Percentiles rank a stretch among this genome's conserved stretches.
Conservation (phyloP, 2,888 invertebrate genomes). For the Tachina lurida region DNA sequence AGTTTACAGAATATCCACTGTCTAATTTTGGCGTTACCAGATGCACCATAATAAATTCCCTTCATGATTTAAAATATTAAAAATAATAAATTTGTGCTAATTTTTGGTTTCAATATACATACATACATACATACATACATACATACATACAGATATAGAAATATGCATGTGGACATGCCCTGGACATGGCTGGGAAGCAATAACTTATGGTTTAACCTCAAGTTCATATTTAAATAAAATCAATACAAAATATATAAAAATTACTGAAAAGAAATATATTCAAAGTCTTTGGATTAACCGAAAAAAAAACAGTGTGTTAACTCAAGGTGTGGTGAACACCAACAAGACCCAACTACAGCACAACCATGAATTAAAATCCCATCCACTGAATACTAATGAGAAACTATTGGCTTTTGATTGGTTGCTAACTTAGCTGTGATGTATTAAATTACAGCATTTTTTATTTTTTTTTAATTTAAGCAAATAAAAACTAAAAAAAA, state of each 20-base stretch:
- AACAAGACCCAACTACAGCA: conserved; percentile 11
- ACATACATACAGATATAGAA: too few species aligned
- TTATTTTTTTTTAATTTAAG: conserved; percentile 40
- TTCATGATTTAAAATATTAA: not conserved
- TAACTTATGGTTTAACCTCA: conserved; percentile 24
- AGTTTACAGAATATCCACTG: too few species aligned
- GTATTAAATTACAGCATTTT: conserved; percentile 2
- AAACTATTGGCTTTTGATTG: conserved; percentile 37
- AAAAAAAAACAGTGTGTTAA: conserved; percentile 24
- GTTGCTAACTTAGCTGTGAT: conserved; percentile 22
- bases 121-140: too few species aligned
- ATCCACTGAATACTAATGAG: conserved; percentile 58
- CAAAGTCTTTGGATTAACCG: not conserved
- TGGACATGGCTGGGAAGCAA: not conserved
- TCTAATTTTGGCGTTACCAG: too few species aligned
- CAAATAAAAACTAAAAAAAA: conserved; percentile 49
- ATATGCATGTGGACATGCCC: too few species aligned
- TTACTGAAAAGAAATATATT: not conserved
- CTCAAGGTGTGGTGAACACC: conserved; percentile 23
- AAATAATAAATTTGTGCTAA: not conserved
- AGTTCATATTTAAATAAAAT: conserved; percentile 13
- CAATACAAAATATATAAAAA: conserved; percentile 2
- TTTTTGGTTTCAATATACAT: too few species aligned
- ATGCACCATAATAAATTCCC: too few species aligned
- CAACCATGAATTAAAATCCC: conserved; percentile 51